A percentile compares a stretch with the other conserved stretches of the same genome.
These are phyloP conservation scores for Panulirus ornatus DNA, from an alignment of 1,140 invertebrate genomes.

Conservation along the genomic window DNA sequence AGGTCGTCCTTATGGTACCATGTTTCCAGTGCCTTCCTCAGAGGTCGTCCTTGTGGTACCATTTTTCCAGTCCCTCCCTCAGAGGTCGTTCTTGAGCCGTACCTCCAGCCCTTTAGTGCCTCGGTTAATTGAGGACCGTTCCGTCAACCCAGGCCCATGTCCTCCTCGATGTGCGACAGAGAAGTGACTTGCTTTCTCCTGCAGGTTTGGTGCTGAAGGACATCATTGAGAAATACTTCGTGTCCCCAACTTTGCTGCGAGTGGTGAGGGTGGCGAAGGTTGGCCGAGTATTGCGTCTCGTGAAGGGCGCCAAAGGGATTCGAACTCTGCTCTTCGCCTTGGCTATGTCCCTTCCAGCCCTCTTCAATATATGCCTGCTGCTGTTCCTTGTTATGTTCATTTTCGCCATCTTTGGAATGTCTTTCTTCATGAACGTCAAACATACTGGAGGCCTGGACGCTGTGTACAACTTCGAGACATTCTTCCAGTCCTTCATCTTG, in stretches of 20 bases:
- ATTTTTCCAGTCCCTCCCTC: too few relatives aligned
- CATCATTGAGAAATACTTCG: slow-evolving; percentile 97
- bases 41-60: too few relatives aligned
- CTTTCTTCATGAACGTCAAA: slow-evolving; percentile 99
- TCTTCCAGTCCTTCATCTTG: slow-evolving; percentile 97
- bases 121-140: too few relatives aligned
- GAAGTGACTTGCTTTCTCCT: background rate
- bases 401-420: slow-evolving; percentile 99
- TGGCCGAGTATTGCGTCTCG: slow-evolving; percentile 95
- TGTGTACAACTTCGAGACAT: slow-evolving; percentile 99
- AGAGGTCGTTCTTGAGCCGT: too few relatives aligned
- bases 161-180: background rate
- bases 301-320: slow-evolving; percentile 98
- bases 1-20: too few relatives aligned
- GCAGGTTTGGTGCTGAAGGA: slow-evolving; percentile 96
- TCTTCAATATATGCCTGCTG: slow-evolving; percentile 98
- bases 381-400: slow-evolving; percentile 99
- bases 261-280: slow-evolving; percentile 99
- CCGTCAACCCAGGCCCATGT: background rate
- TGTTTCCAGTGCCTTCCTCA: too few relatives aligned
- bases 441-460: slow-evolving; percentile 93
- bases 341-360: slow-evolving; percentile 97
- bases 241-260: slow-evolving; percentile 96
- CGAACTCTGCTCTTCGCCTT: slow-evolving; percentile 97
- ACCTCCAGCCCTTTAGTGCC: too few relatives aligned